Evolutionary conservation across 2,888 invertebrate species (phyloP).

Genomic region (Melitaea athalia): DNA sequence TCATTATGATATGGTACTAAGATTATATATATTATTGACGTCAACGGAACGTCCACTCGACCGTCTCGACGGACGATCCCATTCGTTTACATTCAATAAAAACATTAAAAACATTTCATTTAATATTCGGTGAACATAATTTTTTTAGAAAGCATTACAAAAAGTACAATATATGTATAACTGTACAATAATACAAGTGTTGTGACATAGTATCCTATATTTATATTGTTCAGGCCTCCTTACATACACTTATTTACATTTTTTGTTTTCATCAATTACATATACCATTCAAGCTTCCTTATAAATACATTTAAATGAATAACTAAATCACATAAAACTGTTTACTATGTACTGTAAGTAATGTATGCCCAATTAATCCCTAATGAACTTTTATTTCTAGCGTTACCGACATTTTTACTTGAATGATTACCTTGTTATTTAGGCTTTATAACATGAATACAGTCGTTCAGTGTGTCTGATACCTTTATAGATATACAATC

Average conservation of each 20-base stretch:
- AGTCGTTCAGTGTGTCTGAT: not conserved
- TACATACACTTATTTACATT: slow-evolving; percentile 75
- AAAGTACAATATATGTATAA: slow-evolving; percentile 60
- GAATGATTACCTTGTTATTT: not conserved
- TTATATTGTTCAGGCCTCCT: slow-evolving; percentile 71
- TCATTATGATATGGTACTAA: slow-evolving; percentile 5
- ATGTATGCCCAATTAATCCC: slow-evolving; percentile 61
- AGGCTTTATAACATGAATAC: not conserved
- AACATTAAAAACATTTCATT: slow-evolving; percentile 56
- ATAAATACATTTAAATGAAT: slow-evolving; percentile 34
- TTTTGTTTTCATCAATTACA: slow-evolving; percentile 40
- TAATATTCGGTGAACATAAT: slow-evolving; percentile 69
- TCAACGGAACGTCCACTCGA: not conserved
- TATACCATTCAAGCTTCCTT: slow-evolving; percentile 50
- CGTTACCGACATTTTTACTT: slow-evolving; percentile 8
- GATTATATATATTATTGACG: slow-evolving; percentile 8
- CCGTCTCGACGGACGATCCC: not conserved
- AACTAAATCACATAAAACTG: slow-evolving; percentile 50
- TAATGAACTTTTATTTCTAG: slow-evolving; percentile 10
- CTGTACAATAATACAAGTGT: slow-evolving; percentile 48
- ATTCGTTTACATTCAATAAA: slow-evolving; percentile 43
- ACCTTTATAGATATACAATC: not conserved
- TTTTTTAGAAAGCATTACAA: slow-evolving; percentile 60
- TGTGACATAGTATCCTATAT: slow-evolving; percentile 73
- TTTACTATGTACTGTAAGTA: slow-evolving; percentile 52